These are phyloP conservation scores for Toxostoma redivivum DNA, from an alignment of 2,113 vertebrate species.

Conservation along the genomic window DNA sequence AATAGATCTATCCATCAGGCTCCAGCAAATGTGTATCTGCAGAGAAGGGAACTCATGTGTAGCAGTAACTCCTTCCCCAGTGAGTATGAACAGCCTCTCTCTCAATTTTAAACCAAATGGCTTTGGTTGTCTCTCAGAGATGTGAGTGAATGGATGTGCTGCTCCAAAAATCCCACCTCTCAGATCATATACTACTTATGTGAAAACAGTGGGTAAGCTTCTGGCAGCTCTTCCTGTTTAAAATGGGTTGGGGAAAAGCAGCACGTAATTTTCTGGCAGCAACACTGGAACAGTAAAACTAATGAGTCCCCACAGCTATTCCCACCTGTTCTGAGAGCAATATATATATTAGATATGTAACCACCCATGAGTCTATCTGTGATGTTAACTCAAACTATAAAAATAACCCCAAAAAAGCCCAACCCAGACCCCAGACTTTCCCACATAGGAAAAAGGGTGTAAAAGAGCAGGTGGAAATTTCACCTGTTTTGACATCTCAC, in stretches of 20 bases:
- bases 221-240: background rate
- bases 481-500: background rate
- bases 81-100: background rate
- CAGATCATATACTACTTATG: background rate
- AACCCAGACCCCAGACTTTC: background rate
- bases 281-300: background rate
- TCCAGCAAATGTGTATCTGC: background rate
- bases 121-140: background rate
- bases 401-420: accelerated
- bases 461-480: background rate
- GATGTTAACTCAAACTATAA: background rate
- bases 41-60: background rate
- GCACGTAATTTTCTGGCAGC: background rate
- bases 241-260: background rate
- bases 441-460: background rate
- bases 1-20: background rate
- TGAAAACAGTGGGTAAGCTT: background rate
- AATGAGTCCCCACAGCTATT: background rate
- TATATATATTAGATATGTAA: background rate
- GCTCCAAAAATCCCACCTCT: background rate
- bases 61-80: background rate
- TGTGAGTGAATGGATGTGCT: background rate
- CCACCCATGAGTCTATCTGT: background rate
- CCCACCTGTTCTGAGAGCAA: background rate
- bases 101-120: background rate